Percentiles rank a stretch among this genome's conserved stretches.
These are phyloP conservation scores for Sebastes steindachneri DNA, from an alignment of 2,797 vertebrate species.

Conservation along the genomic window DNA sequence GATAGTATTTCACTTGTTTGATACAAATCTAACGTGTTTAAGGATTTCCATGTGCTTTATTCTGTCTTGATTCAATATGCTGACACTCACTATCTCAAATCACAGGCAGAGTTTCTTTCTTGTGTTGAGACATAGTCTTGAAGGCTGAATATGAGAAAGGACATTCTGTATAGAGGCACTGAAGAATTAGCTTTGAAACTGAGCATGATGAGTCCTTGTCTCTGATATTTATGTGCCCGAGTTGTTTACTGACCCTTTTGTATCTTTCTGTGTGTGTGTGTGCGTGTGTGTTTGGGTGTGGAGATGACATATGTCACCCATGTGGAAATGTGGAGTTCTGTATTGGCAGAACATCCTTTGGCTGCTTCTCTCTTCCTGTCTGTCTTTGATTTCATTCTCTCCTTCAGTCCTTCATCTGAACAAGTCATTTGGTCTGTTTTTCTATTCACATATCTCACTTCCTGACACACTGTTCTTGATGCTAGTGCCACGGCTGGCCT, in stretches of 20 bases:
- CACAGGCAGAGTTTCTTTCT: neutral
- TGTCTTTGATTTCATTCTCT: conserved; percentile 42
- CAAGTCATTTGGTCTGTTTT: neutral
- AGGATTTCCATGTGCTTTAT: neutral
- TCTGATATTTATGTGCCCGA: neutral
- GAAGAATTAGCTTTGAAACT: neutral
- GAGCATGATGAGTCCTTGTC: neutral
- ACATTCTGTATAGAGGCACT: too few relatives aligned
- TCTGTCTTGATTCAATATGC: neutral
- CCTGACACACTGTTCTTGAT: neutral
- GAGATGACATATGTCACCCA: conserved; percentile 19
- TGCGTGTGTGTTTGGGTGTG: neutral
- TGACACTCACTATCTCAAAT: neutral
- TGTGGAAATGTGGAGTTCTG: conserved; percentile 29
- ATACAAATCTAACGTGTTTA: neutral
- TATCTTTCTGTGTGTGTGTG: neutral
- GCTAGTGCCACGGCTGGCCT: neutral
- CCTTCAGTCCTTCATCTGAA: conserved; percentile 20
- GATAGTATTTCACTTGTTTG: neutral
- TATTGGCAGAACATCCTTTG: conserved; percentile 70
- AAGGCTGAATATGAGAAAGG: neutral
- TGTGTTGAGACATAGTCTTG: neutral
- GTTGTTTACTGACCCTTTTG: neutral
- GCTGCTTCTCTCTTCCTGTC: conserved; percentile 35
- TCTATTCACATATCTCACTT: neutral